Conservation (phyloP, 2,113 vertebrate genomes). For the Sinocyclocheilus maitianheensis region DNA sequence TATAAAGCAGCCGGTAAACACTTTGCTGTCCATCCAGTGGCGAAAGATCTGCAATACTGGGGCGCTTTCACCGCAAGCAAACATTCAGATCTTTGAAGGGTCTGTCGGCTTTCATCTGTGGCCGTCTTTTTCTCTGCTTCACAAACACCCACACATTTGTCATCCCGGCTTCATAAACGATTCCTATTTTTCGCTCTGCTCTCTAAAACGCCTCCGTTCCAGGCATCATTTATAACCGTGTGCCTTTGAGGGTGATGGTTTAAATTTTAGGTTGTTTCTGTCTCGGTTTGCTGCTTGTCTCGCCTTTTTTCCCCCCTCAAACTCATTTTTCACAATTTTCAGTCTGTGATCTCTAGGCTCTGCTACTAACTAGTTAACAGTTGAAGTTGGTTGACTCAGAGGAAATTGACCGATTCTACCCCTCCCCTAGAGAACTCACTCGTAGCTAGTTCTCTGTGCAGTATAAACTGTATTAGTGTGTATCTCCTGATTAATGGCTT, state of each 20-base stretch:
- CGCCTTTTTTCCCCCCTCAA: too few species aligned
- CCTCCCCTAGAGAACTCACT: background rate
- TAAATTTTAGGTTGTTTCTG: background rate
- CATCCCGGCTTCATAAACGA: background rate
- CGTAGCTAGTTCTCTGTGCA: background rate
- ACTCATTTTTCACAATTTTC: background rate
- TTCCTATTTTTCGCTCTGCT: conserved; percentile 9
- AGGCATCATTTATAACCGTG: conserved; percentile 13
- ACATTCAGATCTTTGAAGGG: conserved; percentile 16
- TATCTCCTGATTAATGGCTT: background rate
- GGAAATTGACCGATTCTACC: background rate
- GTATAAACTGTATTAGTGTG: background rate
- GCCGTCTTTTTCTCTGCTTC: conserved; percentile 4
- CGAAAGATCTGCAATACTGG: background rate
- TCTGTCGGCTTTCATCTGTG: background rate
- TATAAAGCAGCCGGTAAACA: background rate
- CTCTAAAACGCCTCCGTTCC: background rate
- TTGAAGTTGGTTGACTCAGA: background rate
- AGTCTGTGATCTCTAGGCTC: conserved; percentile 10
- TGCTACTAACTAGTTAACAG: conserved; percentile 40
- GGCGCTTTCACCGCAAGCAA: background rate
- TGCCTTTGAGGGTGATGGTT: conserved; percentile 7
- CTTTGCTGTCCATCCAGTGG: background rate
- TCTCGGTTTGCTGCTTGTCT: background rate
- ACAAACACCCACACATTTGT: conserved; percentile 31